Conservation (phyloP, 2,888 invertebrate species). For the Neoaliturus tenellus region DNA sequence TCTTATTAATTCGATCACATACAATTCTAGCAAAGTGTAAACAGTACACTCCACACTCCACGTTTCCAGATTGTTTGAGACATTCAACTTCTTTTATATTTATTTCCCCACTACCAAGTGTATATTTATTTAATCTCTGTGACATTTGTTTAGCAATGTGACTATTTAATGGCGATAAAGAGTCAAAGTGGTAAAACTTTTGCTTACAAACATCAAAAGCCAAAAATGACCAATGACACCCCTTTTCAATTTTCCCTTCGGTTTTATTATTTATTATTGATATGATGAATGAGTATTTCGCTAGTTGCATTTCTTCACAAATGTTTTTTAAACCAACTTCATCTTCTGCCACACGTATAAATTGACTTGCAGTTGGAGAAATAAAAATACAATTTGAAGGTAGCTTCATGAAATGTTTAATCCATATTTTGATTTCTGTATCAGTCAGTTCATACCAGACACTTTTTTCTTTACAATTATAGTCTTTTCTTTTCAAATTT, state of each 20-base stretch:
- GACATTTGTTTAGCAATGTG: background rate
- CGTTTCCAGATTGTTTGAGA: background rate
- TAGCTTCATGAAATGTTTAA: background rate
- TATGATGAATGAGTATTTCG: background rate
- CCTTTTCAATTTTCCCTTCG: background rate
- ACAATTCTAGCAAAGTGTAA: background rate
- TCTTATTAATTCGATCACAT: background rate
- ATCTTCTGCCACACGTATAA: background rate
- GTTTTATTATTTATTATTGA: background rate
- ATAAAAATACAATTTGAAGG: background rate
- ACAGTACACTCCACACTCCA: background rate
- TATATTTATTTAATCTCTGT: background rate
- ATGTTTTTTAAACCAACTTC: background rate
- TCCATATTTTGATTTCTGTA: background rate
- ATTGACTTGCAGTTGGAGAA: background rate
- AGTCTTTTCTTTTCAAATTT: too few species aligned
- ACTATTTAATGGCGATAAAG: background rate
- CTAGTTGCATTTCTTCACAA: background rate
- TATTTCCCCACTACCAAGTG: background rate
- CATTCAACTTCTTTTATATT: background rate
- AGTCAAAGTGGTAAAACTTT: background rate
- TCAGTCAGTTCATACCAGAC: background rate
- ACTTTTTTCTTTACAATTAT: too few species aligned
- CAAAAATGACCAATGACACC: background rate
- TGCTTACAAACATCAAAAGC: background rate